Conservation (phyloP, 2,888 invertebrate species). For the Diarsia brunnea region DNA sequence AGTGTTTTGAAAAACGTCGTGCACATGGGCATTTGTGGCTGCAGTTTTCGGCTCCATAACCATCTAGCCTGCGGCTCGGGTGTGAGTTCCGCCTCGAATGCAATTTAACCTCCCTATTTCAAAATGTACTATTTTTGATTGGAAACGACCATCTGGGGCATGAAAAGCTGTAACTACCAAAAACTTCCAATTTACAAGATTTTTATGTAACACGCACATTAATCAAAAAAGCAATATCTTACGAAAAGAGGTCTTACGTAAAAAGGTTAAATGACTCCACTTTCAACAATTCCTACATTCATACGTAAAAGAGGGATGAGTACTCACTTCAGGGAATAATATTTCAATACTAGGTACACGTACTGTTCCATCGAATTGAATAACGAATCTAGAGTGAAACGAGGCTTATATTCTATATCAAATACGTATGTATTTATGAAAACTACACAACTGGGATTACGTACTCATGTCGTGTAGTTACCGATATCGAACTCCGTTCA, state of each 20-base stretch:
- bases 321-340: conserved; percentile 23
- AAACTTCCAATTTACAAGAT: background rate
- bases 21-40: background rate
- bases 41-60: background rate
- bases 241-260: background rate
- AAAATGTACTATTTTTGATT: background rate
- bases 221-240: conserved; percentile 16
- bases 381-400: conserved; percentile 19
- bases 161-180: background rate
- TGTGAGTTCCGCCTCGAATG: background rate
- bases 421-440: conserved; percentile 40
- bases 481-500: background rate
- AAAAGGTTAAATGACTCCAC: conserved; percentile 27
- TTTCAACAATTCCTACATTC: conserved; percentile 13
- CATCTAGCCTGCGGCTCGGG: too few species aligned
- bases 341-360: conserved; percentile 35
- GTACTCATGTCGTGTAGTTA: background rate
- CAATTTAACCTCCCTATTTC: background rate
- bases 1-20: background rate
- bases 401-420: conserved; percentile 9
- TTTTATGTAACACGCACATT: background rate
- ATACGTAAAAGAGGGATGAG: conserved; percentile 12
- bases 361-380: conserved; percentile 30
- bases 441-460: conserved; percentile 11
- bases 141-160: background rate